Conservation (phyloP, 2,797 vertebrate genomes). For the Gallinago solitaria region DNA sequence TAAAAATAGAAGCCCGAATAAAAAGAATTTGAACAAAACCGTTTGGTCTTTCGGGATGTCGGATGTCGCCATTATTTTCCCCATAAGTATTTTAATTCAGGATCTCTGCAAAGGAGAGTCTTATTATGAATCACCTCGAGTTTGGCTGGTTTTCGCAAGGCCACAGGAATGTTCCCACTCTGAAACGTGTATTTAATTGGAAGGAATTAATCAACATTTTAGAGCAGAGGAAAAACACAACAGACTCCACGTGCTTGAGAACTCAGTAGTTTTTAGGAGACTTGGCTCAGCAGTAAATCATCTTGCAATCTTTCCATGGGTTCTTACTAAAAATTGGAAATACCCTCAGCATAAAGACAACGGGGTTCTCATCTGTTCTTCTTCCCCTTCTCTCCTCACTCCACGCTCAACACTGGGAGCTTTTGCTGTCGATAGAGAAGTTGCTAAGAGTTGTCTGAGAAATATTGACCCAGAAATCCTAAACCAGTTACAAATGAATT, state of each 20-base stretch:
- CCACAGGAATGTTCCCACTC: slow-evolving; percentile 29
- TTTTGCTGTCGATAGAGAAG: not conserved
- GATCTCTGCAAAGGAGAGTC: not conserved
- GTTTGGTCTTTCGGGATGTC: not conserved
- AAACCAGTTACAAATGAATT: not conserved
- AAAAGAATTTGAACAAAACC: not conserved
- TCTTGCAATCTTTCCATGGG: not conserved
- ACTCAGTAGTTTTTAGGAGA: not conserved
- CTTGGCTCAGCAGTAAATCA: not conserved
- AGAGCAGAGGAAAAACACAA: not conserved
- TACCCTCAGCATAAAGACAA: not conserved
- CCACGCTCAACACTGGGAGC: not conserved
- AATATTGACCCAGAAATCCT: not conserved
- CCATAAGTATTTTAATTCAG: not conserved
- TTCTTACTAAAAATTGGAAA: not conserved
- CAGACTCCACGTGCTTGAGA: not conserved
- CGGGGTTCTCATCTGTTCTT: not conserved
- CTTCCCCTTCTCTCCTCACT: not conserved
- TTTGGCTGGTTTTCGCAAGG: not conserved
- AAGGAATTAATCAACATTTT: not conserved
- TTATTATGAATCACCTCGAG: not conserved
- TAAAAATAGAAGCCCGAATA: not conserved
- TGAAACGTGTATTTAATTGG: slow-evolving; percentile 2
- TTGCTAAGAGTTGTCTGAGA: not conserved
- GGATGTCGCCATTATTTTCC: not conserved